phyloP scores from a whole-genome alignment of 2,888 invertebrate genomes.

The Hololepta plana region DNA sequence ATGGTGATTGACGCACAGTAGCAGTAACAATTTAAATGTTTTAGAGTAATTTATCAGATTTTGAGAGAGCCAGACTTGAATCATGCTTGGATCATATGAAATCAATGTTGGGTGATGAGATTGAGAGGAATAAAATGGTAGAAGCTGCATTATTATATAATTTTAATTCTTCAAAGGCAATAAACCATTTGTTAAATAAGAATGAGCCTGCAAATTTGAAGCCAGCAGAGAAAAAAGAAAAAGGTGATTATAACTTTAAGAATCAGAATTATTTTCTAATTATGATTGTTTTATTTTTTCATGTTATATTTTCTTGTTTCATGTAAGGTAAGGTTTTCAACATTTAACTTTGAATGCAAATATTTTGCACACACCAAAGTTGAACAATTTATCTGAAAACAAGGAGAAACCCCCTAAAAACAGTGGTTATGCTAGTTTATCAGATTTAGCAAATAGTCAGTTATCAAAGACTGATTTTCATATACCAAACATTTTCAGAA shows the following conservation, averaged over 20 bases:
- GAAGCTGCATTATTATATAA: conserved; percentile 52
- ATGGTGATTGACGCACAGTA: not conserved
- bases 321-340: conserved; percentile 33
- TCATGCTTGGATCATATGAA: conserved; percentile 73
- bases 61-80: conserved; percentile 55
- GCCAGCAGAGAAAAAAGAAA: conserved; percentile 14
- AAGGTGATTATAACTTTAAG: conserved; percentile 20
- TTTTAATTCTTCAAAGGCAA: conserved; percentile 52
- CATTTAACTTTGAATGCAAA: conserved; percentile 7
- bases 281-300: conserved; percentile 16
- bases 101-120: conserved; percentile 58
- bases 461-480: too few relatives aligned
- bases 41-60: conserved; percentile 32
- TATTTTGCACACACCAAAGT: conserved; percentile 16
- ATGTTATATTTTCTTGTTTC: conserved; percentile 17
- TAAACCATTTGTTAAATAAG: conserved; percentile 42
- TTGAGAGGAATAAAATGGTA: conserved; percentile 53
- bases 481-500: too few relatives aligned
- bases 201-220: conserved; percentile 11
- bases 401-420: not conserved
- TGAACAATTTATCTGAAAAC: too few relatives aligned
- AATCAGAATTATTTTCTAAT: conserved; percentile 7
- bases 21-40: conserved; percentile 1
- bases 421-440: not conserved
- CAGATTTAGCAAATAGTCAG: conserved; percentile 1